A percentile compares a stretch with the other conserved stretches of the same genome.
These are phyloP conservation scores for Drosophila tripunctata DNA, from an alignment of 2,888 invertebrate genomes.

Conservation along the genomic window DNA sequence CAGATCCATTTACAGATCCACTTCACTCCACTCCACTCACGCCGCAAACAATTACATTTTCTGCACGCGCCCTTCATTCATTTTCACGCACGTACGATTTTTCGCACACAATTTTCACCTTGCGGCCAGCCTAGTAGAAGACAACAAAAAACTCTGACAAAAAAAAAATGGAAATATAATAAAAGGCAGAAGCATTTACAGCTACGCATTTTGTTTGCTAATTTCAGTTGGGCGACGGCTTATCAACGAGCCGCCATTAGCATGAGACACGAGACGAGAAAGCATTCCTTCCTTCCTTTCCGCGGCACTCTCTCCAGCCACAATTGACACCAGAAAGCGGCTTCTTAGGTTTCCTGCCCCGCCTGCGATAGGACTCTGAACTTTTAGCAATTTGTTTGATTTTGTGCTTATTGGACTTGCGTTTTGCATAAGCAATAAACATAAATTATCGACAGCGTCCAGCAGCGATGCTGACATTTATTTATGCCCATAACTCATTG, in stretches of 20 bases:
- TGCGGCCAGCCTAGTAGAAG: slow-evolving; percentile 47
- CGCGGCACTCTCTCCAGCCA: not conserved
- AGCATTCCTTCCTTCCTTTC: not conserved
- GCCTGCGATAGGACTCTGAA: slow-evolving; percentile 19
- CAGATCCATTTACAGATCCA: slow-evolving; percentile 7
- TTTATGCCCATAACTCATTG: slow-evolving; percentile 67
- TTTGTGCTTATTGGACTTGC: slow-evolving; percentile 74
- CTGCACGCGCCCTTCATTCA: slow-evolving; percentile 65
- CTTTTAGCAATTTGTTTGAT: slow-evolving; percentile 73
- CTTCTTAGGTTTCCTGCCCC: slow-evolving; percentile 8
- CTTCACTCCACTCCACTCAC: not conserved
- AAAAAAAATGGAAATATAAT: slow-evolving; percentile 11
- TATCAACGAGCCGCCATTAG: slow-evolving; percentile 73
- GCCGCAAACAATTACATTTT: slow-evolving; percentile 69
- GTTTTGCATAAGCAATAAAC: slow-evolving; percentile 80
- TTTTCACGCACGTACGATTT: slow-evolving; percentile 78
- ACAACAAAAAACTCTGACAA: slow-evolving; percentile 2
- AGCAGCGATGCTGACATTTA: slow-evolving; percentile 65
- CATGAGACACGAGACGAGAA: slow-evolving; percentile 22
- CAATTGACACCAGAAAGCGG: slow-evolving; percentile 46
- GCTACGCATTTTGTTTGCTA: slow-evolving; percentile 81
- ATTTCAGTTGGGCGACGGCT: slow-evolving; percentile 62
- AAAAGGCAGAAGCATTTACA: slow-evolving; percentile 69
- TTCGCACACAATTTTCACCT: slow-evolving; percentile 79
- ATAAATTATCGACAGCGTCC: slow-evolving; percentile 71